These are phyloP conservation scores for Sphaerodactylus townsendi DNA, from an alignment of 2,113 vertebrate species.

Conservation along the genomic window DNA sequence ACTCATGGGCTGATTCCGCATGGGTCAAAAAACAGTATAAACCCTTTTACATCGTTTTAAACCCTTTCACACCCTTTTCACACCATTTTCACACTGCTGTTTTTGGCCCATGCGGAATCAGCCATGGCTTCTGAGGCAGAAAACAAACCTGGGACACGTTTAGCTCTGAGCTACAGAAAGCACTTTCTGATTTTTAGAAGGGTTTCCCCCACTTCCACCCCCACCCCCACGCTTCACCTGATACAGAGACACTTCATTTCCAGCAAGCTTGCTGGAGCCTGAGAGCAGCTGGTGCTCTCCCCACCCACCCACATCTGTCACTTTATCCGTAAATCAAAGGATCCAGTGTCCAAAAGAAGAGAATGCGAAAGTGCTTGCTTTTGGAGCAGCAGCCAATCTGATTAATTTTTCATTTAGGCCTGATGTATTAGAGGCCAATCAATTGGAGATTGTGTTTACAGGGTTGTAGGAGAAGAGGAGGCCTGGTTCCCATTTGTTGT, in stretches of 20 bases:
- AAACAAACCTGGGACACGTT: too few relatives aligned
- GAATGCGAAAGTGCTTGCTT: constrained; percentile 73
- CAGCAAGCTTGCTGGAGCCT: constrained; percentile 32
- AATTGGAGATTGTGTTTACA: constrained; percentile 84
- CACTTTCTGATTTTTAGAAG: background rate
- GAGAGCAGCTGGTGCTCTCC: constrained; percentile 50
- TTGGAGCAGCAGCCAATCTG: constrained; percentile 74
- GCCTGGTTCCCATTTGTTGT: constrained; percentile 75
- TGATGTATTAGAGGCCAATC: constrained; percentile 83
- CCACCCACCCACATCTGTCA: constrained; percentile 49
- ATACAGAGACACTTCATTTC: constrained; percentile 9
- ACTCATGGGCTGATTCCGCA: too few relatives aligned
- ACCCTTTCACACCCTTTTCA: too few relatives aligned
- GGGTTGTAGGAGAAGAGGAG: constrained; percentile 74
- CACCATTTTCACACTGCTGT: too few relatives aligned
- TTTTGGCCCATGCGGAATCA: too few relatives aligned
- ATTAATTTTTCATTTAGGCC: constrained; percentile 87
- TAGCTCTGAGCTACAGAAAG: background rate
- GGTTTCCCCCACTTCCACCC: too few relatives aligned
- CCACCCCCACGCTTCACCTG: background rate
- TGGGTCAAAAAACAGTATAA: too few relatives aligned
- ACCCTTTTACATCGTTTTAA: too few relatives aligned
- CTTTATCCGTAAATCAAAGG: constrained; percentile 73
- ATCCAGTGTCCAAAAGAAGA: constrained; percentile 77
- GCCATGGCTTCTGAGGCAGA: too few relatives aligned